These are phyloP conservation scores for Uria lomvia DNA, from an alignment of 2,113 vertebrate genomes.

Conservation along the genomic window DNA sequence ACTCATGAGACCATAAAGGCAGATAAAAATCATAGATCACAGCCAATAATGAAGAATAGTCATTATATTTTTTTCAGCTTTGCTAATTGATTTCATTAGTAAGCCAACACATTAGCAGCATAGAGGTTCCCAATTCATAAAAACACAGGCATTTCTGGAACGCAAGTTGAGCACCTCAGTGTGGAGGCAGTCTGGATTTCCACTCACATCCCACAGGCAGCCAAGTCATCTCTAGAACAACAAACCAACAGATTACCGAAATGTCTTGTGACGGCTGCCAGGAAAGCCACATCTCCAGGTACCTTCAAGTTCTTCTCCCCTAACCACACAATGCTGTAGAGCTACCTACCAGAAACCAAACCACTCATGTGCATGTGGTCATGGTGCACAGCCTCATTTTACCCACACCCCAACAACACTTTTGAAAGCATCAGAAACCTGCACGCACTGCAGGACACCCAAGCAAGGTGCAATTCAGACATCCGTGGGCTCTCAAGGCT, in stretches of 20 bases:
- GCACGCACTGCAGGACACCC: not conserved
- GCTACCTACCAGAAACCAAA: not conserved
- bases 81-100: not conserved
- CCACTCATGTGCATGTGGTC: rapidly evolving
- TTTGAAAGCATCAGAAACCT: not conserved
- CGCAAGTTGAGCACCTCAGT: not conserved
- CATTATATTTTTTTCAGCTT: not conserved
- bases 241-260: not conserved
- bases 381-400: rapidly evolving
- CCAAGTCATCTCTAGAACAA: not conserved
- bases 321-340: not conserved
- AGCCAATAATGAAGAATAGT: not conserved
- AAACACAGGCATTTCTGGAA: not conserved
- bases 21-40: not conserved
- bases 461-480: not conserved
- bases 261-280: not conserved
- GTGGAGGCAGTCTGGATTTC: not conserved
- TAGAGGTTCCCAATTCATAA: not conserved
- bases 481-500: not conserved
- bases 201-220: not conserved
- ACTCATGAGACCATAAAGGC: not conserved
- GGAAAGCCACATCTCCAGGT: not conserved
- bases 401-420: not conserved
- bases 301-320: not conserved
- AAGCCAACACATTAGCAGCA: not conserved